Percentiles rank a stretch among this genome's conserved stretches.
These are phyloP conservation scores for Ctenoplectra terminalis DNA, from an alignment of 1,140 invertebrate species.

Conservation along the genomic window DNA sequence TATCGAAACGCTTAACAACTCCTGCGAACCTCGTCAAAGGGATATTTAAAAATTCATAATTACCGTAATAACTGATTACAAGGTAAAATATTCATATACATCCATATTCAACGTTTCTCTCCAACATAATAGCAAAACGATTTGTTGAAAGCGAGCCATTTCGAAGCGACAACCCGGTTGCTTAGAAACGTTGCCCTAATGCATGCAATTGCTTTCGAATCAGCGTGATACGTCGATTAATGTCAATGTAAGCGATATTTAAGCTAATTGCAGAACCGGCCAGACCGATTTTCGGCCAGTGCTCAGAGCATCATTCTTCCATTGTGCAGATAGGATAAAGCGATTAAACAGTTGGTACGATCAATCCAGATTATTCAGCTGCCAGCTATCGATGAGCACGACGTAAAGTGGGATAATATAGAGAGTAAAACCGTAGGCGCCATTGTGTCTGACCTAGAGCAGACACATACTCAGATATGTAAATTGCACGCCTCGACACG, in stretches of 20 bases:
- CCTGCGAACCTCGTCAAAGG: too few species aligned
- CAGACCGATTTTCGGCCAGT: neutral
- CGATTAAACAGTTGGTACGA: slow-evolving; percentile 44
- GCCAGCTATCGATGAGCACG: neutral
- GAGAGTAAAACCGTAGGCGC: slow-evolving; percentile 56
- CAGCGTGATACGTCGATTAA: neutral
- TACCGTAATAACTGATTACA: too few species aligned
- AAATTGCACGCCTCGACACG: slow-evolving; percentile 68
- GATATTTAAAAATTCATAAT: too few species aligned
- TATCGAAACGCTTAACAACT: too few species aligned
- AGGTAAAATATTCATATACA: too few species aligned
- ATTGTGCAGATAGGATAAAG: slow-evolving; percentile 15
- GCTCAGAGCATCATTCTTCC: slow-evolving; percentile 31
- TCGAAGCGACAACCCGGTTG: neutral
- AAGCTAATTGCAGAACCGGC: slow-evolving; percentile 19
- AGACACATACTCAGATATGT: slow-evolving; percentile 70
- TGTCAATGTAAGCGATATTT: slow-evolving; percentile 33
- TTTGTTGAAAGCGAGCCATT: neutral
- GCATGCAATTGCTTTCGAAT: slow-evolving; percentile 11
- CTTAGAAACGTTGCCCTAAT: slow-evolving; percentile 2
- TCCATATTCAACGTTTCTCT: too few species aligned
- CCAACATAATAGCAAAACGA: too few species aligned
- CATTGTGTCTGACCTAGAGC: slow-evolving; percentile 43
- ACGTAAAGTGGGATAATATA: slow-evolving; percentile 44
- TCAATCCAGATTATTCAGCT: slow-evolving; percentile 20